These are phyloP conservation scores for Rhea americana DNA, from an alignment of 2,113 vertebrate genomes.

Conservation along the genomic window DNA sequence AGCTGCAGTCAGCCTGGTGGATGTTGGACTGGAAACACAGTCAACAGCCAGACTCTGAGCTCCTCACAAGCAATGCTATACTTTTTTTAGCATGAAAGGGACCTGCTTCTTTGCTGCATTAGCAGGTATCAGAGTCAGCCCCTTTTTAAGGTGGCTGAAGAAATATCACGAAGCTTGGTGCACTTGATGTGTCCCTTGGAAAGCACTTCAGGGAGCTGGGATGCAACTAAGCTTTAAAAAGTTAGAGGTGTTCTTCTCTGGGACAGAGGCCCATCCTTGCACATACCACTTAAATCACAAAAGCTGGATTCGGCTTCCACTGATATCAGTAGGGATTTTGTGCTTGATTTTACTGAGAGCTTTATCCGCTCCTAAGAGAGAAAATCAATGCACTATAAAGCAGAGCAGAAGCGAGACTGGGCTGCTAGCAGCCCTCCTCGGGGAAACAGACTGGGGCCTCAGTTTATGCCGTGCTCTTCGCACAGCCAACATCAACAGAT, in stretches of 20 bases:
- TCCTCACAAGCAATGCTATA: neutral
- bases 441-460: neutral
- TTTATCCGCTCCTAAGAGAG: neutral
- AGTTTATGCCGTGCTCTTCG: neutral
- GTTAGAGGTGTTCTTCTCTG: neutral
- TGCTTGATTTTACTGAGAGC: constrained; percentile 12
- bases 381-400: constrained; percentile 27
- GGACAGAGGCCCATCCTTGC: neutral
- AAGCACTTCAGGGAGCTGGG: constrained; percentile 24
- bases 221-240: neutral
- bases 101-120: neutral
- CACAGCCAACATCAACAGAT: constrained; percentile 25
- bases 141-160: neutral
- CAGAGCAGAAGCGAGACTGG: neutral
- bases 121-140: neutral
- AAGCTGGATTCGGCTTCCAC: neutral
- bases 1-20: neutral
- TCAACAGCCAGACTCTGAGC: neutral
- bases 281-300: neutral
- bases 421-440: rapidly evolving
- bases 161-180: neutral
- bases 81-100: neutral
- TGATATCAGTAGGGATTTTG: constrained; percentile 15
- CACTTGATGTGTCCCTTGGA: neutral
- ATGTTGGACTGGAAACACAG: rapidly evolving